A percentile compares a stretch with the other conserved stretches of the same genome.
Evolutionary conservation across 2,113 vertebrate genomes (phyloP).

Genomic region (Marmota monax): DNA sequence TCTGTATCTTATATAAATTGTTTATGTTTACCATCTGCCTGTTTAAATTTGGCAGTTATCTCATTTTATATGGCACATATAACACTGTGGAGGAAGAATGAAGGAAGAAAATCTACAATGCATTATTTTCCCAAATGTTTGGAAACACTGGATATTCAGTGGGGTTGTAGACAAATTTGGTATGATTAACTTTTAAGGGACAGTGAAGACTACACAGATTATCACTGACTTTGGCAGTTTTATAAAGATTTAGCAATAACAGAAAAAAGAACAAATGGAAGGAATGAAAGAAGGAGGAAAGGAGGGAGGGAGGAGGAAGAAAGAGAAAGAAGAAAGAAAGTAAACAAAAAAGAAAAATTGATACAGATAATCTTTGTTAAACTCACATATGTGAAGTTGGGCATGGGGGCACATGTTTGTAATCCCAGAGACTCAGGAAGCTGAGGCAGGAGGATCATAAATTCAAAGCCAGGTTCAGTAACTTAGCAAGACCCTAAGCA

Average conservation of each 20-base stretch:
- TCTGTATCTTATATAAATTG: not conserved
- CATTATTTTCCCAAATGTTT: constrained; percentile 36
- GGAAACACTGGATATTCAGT: not conserved
- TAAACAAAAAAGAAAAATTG: not conserved
- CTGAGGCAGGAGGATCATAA: no score
- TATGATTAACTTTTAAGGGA: not conserved
- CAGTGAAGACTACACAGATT: not conserved
- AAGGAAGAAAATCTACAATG: constrained; percentile 28
- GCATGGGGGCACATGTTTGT: no score
- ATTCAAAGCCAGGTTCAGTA: no score
- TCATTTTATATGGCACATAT: constrained; percentile 18
- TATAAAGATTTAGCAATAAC: constrained; percentile 9
- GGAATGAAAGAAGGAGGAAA: no score
- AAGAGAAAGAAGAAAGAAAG: not conserved
- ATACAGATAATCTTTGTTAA: not conserved
- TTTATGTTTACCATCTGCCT: constrained; percentile 20
- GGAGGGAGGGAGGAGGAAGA: not conserved
- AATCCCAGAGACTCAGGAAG: no score
- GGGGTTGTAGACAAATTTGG: constrained; percentile 10
- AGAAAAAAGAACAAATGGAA: no score
- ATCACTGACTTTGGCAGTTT: not conserved
- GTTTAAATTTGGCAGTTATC: constrained; percentile 40
- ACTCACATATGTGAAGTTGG: not conserved
- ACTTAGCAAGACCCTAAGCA: no score
- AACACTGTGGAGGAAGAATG: not conserved